Evolutionary conservation across 2,888 invertebrate species (phyloP).

Genomic region (Odontomyia ornata): DNA sequence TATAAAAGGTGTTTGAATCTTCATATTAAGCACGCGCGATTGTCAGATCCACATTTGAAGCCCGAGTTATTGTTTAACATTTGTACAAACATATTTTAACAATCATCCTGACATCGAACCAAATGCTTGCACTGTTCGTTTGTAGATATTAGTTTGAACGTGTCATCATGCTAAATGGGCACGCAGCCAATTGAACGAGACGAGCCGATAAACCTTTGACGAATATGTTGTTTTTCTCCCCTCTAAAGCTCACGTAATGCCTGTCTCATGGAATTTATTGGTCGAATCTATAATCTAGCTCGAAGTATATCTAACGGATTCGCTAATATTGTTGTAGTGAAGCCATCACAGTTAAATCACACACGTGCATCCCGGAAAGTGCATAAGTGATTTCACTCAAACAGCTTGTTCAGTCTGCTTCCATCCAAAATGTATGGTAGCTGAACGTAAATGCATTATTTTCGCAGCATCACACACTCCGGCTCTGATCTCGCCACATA

Average conservation of each 20-base stretch:
- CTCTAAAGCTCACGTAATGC: slow-evolving; percentile 85
- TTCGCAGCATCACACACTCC: too few relatives aligned
- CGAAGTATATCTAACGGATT: slow-evolving; percentile 95
- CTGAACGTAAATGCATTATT: too few relatives aligned
- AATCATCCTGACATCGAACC: slow-evolving; percentile 80
- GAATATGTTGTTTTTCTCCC: slow-evolving; percentile 85
- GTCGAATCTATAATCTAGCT: slow-evolving; percentile 87
- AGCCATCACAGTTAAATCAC: too few relatives aligned
- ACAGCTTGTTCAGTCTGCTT: too few relatives aligned
- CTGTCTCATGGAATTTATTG: slow-evolving; percentile 79
- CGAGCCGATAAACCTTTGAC: slow-evolving; percentile 92
- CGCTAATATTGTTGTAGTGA: slow-evolving; percentile 90
- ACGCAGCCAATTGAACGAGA: slow-evolving; percentile 89
- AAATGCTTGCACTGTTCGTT: slow-evolving; percentile 86
- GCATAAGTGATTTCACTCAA: too few relatives aligned
- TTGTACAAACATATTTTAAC: slow-evolving; percentile 8
- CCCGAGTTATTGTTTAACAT: background rate
- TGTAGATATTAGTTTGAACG: slow-evolving; percentile 90
- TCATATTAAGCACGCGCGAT: too few relatives aligned
- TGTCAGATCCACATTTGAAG: background rate
- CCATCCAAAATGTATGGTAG: too few relatives aligned
- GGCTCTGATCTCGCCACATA: too few relatives aligned
- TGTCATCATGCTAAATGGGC: slow-evolving; percentile 97
- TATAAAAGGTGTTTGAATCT: too few relatives aligned
- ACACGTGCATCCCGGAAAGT: too few relatives aligned